phyloP scores from a whole-genome alignment of 2,113 vertebrate species.

The Rhea americana region DNA sequence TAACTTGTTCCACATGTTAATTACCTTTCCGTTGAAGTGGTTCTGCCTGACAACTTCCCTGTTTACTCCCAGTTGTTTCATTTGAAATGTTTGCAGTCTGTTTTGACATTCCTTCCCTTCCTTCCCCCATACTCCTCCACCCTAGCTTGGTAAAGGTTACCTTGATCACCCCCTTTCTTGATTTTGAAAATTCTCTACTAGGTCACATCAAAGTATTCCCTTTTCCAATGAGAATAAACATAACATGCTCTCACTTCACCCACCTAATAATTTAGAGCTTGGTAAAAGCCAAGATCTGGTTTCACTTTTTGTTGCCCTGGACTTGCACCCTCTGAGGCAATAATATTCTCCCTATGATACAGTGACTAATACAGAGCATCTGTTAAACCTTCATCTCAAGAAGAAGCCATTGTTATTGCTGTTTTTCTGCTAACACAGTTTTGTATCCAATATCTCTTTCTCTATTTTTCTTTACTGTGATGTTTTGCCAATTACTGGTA shows the following conservation, averaged over 20 bases:
- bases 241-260: neutral
- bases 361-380: conserved; percentile 34
- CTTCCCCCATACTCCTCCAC: neutral
- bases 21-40: conserved; percentile 14
- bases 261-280: neutral
- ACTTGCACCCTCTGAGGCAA: conserved; percentile 11
- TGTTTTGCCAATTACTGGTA: neutral
- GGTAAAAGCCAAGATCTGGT: conserved; percentile 5
- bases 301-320: conserved; percentile 36
- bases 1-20: conserved; percentile 51
- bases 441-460: neutral
- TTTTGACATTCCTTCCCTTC: neutral
- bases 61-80: neutral
- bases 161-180: neutral
- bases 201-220: conserved; percentile 25
- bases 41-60: neutral
- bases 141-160: neutral
- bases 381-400: conserved; percentile 5
- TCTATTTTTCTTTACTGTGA: neutral
- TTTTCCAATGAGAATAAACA: conserved; percentile 10
- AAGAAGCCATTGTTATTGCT: neutral
- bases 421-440: neutral
- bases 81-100: neutral
- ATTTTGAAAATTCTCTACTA: neutral
- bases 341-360: neutral